Conservation (phyloP, 2,797 vertebrate genomes). For the Myoxocephalus aenaeus region DNA sequence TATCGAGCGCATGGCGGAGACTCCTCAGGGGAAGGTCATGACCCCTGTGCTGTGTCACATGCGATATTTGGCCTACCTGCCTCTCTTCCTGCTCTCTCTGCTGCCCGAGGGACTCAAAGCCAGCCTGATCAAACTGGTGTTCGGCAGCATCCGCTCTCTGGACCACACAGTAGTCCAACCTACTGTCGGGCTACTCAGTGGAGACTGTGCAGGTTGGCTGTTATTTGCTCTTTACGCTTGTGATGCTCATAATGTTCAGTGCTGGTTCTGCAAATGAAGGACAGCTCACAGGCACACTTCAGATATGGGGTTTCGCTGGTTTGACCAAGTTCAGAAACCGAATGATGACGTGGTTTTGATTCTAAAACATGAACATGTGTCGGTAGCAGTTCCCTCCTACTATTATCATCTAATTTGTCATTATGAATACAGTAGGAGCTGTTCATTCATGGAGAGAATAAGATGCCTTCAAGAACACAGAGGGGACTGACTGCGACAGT, state of each 20-base stretch:
- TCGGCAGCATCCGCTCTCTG: slow-evolving; percentile 74
- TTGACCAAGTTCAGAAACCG: no score
- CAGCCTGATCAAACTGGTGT: slow-evolving; percentile 75
- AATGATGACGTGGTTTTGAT: no score
- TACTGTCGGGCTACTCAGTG: slow-evolving; percentile 85
- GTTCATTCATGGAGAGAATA: no score
- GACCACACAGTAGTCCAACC: slow-evolving; percentile 75
- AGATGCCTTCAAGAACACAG: no score
- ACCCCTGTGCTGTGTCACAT: slow-evolving; percentile 91
- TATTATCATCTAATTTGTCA: no score
- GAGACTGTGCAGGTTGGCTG: slow-evolving; percentile 89
- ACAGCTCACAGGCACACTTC: no score
- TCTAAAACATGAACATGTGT: no score
- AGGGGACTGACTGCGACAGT: no score
- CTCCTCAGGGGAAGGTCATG: slow-evolving; percentile 90
- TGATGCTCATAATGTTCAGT: not conserved
- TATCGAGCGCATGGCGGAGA: slow-evolving; percentile 92
- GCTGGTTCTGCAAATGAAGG: no score
- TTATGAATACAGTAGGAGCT: no score
- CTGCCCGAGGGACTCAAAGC: slow-evolving; percentile 86
- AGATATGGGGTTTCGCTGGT: no score
- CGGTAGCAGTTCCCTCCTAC: no score
- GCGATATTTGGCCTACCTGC: slow-evolving; percentile 88
- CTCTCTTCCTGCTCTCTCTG: slow-evolving; percentile 89
- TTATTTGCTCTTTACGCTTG: not conserved